phyloP scores from a whole-genome alignment of 2,797 vertebrate genomes.

The Pseudocheirus occidentalis region DNA sequence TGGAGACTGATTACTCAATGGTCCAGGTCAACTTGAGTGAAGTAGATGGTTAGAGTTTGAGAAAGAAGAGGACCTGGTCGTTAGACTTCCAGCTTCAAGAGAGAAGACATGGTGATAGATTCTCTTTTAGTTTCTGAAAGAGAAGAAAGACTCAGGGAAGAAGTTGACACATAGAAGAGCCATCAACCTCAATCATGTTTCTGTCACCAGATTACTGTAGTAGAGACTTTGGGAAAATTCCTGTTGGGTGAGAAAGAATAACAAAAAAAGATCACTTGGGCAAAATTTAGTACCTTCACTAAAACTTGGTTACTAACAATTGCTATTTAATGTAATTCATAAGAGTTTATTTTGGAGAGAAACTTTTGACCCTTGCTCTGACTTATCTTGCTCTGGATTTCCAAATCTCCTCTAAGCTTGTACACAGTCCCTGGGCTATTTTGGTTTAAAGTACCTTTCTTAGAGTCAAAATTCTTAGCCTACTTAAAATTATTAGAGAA shows the following conservation, averaged over 20 bases:
- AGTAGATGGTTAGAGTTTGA: not conserved
- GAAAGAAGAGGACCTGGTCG: not conserved
- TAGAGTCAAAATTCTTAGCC: not conserved
- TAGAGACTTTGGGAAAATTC: not conserved
- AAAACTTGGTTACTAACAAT: not conserved
- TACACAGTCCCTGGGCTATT: not conserved
- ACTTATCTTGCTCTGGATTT: not conserved
- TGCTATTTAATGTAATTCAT: accelerated
- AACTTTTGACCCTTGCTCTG: not conserved
- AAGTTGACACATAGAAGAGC: not conserved
- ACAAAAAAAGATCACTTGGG: accelerated
- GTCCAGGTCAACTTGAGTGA: not conserved
- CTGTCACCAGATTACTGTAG: not conserved
- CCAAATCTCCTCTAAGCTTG: not conserved
- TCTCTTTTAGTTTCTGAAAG: not conserved
- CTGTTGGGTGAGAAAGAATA: not conserved
- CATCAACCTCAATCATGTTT: not conserved
- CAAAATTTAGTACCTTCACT: accelerated
- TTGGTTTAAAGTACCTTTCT: not conserved
- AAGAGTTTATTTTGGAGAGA: not conserved
- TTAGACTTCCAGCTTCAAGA: not conserved
- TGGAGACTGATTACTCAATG: not conserved
- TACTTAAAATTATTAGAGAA: not conserved
- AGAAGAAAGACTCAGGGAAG: not conserved
- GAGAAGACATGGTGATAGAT: not conserved